Evolutionary conservation across 2,113 vertebrate genomes (phyloP).

Genomic region (Ursus arctos): DNA sequence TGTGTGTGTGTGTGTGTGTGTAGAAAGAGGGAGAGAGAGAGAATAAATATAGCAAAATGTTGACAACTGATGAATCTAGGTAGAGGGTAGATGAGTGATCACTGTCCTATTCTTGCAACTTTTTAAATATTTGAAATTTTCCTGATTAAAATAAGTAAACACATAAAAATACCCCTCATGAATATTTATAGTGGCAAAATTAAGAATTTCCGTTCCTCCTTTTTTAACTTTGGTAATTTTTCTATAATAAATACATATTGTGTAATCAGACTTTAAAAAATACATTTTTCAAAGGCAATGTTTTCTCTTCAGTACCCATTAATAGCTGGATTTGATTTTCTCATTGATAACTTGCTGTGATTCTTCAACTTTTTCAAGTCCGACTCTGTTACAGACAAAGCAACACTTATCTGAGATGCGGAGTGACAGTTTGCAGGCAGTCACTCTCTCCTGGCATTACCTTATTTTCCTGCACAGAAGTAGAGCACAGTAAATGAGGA

Average conservation of each 20-base stretch:
- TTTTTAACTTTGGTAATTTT: neutral
- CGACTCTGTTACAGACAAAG: conserved; percentile 54
- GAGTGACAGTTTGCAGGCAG: neutral
- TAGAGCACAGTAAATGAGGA: conserved; percentile 89
- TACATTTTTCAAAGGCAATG: neutral
- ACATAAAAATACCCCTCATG: neutral
- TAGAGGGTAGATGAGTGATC: neutral
- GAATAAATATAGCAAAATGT: neutral
- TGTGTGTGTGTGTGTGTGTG: neutral
- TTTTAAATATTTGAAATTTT: conserved; percentile 24
- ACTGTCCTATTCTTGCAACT: neutral
- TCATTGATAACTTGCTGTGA: neutral
- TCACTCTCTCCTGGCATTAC: conserved; percentile 80
- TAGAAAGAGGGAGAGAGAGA: neutral
- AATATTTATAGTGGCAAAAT: neutral
- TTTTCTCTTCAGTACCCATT: neutral
- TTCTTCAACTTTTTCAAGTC: conserved; percentile 28
- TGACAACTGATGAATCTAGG: neutral
- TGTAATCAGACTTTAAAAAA: neutral
- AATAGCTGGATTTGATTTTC: conserved; percentile 56
- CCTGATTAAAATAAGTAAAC: neutral
- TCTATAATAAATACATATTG: neutral
- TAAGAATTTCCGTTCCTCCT: neutral
- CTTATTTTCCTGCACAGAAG: conserved; percentile 84
- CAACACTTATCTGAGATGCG: conserved; percentile 25